Percentiles rank a stretch among this genome's conserved stretches.
phyloP scores from a whole-genome alignment of 2,888 invertebrate genomes.

The Amiota minor region DNA sequence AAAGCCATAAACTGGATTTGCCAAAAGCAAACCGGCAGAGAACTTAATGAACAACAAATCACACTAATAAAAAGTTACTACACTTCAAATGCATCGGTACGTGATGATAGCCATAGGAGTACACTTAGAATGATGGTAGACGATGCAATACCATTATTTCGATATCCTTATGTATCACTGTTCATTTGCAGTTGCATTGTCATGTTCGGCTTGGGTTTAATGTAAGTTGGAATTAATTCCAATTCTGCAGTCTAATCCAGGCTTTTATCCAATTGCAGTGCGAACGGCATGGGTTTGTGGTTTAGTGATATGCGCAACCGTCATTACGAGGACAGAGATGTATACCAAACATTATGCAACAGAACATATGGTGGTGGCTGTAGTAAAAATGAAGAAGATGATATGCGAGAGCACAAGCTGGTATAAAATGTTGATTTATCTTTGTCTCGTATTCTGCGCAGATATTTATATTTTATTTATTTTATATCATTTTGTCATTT shows the following conservation, averaged over 20 bases:
- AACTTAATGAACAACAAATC: conserved; percentile 43
- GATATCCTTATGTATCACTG: conserved; percentile 44
- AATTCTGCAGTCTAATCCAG: not conserved
- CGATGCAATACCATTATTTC: conserved; percentile 53
- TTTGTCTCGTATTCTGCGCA: too few species aligned
- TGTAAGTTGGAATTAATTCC: conserved; percentile 44
- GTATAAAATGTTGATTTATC: too few species aligned
- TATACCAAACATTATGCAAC: too few species aligned
- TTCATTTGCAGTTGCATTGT: conserved; percentile 50
- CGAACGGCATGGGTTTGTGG: conserved; percentile 58
- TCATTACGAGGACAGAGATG: too few species aligned
- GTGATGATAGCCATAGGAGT: not conserved
- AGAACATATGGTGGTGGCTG: too few species aligned
- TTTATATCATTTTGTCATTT: too few species aligned
- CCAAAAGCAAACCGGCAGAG: conserved; percentile 44
- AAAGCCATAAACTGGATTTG: conserved; percentile 49
- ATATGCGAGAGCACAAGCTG: too few species aligned
- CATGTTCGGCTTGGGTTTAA: conserved; percentile 52
- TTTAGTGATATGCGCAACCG: conserved; percentile 54
- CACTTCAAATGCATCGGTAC: not conserved
- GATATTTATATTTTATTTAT: too few species aligned
- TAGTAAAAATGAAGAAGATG: too few species aligned
- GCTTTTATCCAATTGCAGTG: conserved; percentile 36
- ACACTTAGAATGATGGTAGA: conserved; percentile 41
- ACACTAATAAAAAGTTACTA: conserved; percentile 38